Conservation (phyloP, 2,113 vertebrate genomes). For the Ondatra zibethicus region DNA sequence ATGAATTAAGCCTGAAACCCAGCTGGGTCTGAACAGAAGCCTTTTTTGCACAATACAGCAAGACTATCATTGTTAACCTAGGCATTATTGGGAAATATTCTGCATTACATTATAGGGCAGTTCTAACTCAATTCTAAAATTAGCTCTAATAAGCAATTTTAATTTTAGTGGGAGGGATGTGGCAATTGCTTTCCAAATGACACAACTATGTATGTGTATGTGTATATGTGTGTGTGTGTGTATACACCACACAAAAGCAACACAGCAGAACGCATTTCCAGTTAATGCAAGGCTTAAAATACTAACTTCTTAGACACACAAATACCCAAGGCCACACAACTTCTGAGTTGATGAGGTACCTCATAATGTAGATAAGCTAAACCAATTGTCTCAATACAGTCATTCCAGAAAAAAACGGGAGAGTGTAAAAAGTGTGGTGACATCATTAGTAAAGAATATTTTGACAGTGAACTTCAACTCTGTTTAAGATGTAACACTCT, state of each 20-base stretch:
- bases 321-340: background rate
- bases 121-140: conserved; percentile 87
- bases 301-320: conserved; percentile 54
- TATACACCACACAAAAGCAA: conserved; percentile 43
- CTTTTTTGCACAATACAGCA: conserved; percentile 93
- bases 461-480: conserved; percentile 58
- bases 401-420: conserved; percentile 28
- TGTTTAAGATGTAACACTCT: conserved; percentile 12
- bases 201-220: conserved; percentile 4
- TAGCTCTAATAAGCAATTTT: conserved; percentile 88
- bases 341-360: background rate
- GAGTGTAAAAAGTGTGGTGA: background rate
- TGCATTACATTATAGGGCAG: conserved; percentile 87
- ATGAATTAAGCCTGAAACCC: conserved; percentile 96
- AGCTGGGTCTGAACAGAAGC: conserved; percentile 98
- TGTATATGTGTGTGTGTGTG: no score
- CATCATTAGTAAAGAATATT: conserved; percentile 27
- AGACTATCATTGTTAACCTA: conserved; percentile 93
- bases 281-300: conserved; percentile 65
- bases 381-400: background rate
- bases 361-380: conserved; percentile 45
- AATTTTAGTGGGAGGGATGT: conserved; percentile 84
- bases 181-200: conserved; percentile 78
- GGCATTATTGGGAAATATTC: conserved; percentile 90
- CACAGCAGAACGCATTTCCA: conserved; percentile 48